A percentile compares a stretch with the other conserved stretches of the same genome.
phyloP scores from a whole-genome alignment of 2,888 invertebrate genomes.

The Entomobrya proxima region DNA sequence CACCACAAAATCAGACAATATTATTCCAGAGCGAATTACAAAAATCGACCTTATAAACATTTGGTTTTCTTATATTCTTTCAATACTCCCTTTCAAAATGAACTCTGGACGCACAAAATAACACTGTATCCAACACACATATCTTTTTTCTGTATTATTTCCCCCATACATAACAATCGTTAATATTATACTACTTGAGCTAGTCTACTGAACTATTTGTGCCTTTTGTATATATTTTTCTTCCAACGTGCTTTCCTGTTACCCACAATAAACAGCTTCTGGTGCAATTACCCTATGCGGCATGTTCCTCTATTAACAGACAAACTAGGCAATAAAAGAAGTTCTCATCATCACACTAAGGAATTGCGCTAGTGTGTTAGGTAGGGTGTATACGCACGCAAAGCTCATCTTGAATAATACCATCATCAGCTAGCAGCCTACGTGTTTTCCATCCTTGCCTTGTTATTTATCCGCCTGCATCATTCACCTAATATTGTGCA shows the following conservation, averaged over 20 bases:
- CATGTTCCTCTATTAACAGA: neutral
- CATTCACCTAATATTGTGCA: neutral
- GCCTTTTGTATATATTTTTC: too few relatives aligned
- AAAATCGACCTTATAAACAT: slow-evolving; percentile 5
- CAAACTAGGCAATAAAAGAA: neutral
- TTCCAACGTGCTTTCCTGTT: neutral
- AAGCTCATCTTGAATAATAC: neutral
- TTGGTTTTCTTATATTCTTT: too few relatives aligned
- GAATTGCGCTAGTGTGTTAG: neutral
- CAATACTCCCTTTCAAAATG: too few relatives aligned
- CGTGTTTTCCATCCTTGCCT: neutral
- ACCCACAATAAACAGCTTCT: neutral
- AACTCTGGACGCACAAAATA: too few relatives aligned
- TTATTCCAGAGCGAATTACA: slow-evolving; percentile 35
- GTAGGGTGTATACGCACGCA: neutral
- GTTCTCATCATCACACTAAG: slow-evolving; percentile 5
- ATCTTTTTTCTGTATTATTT: too few relatives aligned
- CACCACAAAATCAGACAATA: slow-evolving; percentile 65
- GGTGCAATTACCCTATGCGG: neutral
- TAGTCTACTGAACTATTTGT: too few relatives aligned
- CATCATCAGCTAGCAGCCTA: neutral
- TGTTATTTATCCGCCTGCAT: neutral
- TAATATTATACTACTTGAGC: too few relatives aligned
- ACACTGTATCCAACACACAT: too few relatives aligned
- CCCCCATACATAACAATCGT: too few relatives aligned